These are phyloP conservation scores for Elgaria multicarinata DNA, from an alignment of 2,113 vertebrate species.

Conservation along the genomic window DNA sequence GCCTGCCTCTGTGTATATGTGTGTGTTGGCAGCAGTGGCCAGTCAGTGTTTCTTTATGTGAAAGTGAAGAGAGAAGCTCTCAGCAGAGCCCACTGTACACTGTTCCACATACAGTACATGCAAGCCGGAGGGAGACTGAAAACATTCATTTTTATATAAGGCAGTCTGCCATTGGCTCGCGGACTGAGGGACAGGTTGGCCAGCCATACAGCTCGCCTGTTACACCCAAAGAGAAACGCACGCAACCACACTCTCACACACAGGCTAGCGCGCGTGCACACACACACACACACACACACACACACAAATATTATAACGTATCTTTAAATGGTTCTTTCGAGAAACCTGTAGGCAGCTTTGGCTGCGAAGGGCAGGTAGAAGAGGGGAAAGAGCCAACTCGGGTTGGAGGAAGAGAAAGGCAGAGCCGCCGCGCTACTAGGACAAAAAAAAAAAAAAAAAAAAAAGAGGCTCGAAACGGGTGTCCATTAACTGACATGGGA, in stretches of 20 bases:
- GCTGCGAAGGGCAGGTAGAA: conserved; percentile 59
- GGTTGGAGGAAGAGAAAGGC: background rate
- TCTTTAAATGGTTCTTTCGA: conserved; percentile 67
- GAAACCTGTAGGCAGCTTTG: conserved; percentile 61
- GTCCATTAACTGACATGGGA: conserved; percentile 70
- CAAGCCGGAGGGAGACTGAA: conserved; percentile 81
- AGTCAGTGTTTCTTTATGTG: conserved; percentile 71
- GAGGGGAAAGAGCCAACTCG: conserved; percentile 34
- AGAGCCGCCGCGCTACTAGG: conserved; percentile 29
- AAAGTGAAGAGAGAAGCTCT: conserved; percentile 70
- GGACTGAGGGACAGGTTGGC: conserved; percentile 76
- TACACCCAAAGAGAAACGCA: conserved; percentile 78
- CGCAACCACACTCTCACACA: conserved; percentile 47
- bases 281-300: conserved; percentile 68
- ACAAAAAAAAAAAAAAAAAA: background rate
- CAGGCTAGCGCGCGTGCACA: conserved; percentile 56
- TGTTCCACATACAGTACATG: conserved; percentile 86
- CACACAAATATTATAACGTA: conserved; percentile 79
- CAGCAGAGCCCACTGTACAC: conserved; percentile 71
- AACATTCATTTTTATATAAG: conserved; percentile 84
- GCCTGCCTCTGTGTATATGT: conserved; percentile 37
- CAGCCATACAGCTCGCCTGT: conserved; percentile 79
- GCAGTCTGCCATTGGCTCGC: conserved; percentile 81
- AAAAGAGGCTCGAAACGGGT: conserved; percentile 51
- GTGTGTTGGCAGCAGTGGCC: conserved; percentile 61